Evolutionary conservation across 1,140 invertebrate genomes (phyloP).

Genomic region (Oncopodura yosiiana): DNA sequence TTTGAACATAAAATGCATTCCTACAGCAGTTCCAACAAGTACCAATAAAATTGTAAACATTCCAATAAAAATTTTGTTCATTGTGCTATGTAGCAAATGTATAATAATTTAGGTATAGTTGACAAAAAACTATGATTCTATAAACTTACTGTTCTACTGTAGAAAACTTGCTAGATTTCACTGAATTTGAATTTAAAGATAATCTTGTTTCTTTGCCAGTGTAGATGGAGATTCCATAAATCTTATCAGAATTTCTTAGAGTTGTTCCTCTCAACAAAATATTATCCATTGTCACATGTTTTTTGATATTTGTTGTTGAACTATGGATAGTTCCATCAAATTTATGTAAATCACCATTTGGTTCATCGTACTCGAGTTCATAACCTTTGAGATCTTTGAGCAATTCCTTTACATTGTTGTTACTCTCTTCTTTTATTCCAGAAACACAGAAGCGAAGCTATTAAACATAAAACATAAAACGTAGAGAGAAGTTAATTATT

Average conservation of each 20-base stretch:
- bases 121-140: background rate
- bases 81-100: no score
- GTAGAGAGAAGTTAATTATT: no score
- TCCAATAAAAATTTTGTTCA: slow-evolving; percentile 9
- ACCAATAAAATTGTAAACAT: slow-evolving; percentile 4
- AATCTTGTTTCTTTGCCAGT: slow-evolving; percentile 19
- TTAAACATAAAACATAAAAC: no score
- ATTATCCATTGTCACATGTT: background rate
- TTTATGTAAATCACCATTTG: slow-evolving; percentile 2
- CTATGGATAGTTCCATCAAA: background rate
- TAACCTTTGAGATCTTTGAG: no score
- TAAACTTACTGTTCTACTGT: background rate
- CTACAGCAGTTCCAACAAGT: background rate
- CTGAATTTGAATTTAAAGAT: slow-evolving; percentile 7
- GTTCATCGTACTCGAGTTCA: slow-evolving; percentile 4
- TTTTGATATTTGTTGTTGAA: background rate
- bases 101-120: no score
- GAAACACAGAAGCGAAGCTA: no score
- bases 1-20: background rate
- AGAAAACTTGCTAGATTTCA: background rate
- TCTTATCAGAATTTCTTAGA: slow-evolving; percentile 7
- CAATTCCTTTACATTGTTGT: no score
- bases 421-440: no score
- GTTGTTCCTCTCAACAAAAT: background rate
- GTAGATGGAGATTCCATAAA: slow-evolving; percentile 16